Evolutionary conservation across 2,113 vertebrate genomes (phyloP), one percentile per base, ranked within the genome.

Genomic region (Hipposideros armiger): DNA sequence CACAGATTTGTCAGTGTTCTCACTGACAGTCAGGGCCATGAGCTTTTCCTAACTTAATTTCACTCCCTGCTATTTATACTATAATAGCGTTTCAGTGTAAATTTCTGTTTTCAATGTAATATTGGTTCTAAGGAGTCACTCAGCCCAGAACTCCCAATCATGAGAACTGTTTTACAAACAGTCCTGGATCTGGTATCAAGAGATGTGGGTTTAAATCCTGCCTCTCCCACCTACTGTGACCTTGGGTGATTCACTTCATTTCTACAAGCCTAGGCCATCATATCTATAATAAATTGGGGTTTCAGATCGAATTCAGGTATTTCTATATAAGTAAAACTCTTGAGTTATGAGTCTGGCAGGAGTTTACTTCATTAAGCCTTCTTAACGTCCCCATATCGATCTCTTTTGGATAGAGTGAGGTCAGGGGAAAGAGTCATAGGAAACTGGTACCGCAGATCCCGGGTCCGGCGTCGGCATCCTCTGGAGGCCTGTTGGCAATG

Each of bases 1-100:
- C 81, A 97, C 72, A 90, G 87, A 81, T 69, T 47, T 90, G 73
- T 96, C 80, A 81, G 17, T 72, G 58, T 73, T 76, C 64, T 70
- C 70, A 47, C 28, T 69, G 70, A 76, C 58, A 81, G 2, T 24
- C 66, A 91, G 28, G 64, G 26, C 47, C 30, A 30, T 42, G 62
- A 45, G 32, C 70, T 93, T 56, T 72, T 52, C n/a, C 32, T 17
- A 86, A 30, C 36, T 87, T 94, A 64, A 93, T 91, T 90, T 77
- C 1, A 72, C 40, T 77, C n/a, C 72, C 54, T 96, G 32, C 84
- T 95, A n/a, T 94, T 90, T 90, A 56, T 58, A 66, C 5, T 32
- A 73, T 22, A 26, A 72, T 40, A 36, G 10, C 88, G 15, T 36
- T 8, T 84, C 16, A 11, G 54, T 91, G 22, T 84, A 66, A 56